Percentiles rank a stretch among this genome's conserved stretches.
These are phyloP conservation scores for Oncorhynchus gorbuscha DNA, from an alignment of 2,113 vertebrate genomes.

Conservation along the genomic window DNA sequence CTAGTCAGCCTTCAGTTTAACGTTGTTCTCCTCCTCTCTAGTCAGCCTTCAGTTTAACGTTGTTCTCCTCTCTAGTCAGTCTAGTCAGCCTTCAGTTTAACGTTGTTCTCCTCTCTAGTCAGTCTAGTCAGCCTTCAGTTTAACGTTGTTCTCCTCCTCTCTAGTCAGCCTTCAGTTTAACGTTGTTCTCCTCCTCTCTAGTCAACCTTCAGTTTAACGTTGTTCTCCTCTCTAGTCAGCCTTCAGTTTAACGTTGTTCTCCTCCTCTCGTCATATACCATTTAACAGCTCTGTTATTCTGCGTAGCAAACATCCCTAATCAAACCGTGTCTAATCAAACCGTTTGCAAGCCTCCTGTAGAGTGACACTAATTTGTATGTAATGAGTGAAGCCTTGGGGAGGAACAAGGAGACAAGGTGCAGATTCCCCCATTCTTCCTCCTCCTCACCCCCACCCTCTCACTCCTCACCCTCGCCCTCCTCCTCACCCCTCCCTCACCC, in stretches of 20 bases:
- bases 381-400: slow-evolving; percentile 10
- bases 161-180: too few relatives aligned
- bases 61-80: too few relatives aligned
- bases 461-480: neutral
- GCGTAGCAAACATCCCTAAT: too few relatives aligned
- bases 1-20: too few relatives aligned
- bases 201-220: too few relatives aligned
- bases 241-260: too few relatives aligned
- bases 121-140: too few relatives aligned
- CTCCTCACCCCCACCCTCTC: neutral
- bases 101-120: too few relatives aligned
- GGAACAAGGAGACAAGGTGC: neutral
- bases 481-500: neutral
- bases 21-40: neutral
- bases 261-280: neutral
- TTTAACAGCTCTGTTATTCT: neutral
- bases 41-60: too few relatives aligned
- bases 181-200: neutral
- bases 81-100: too few relatives aligned
- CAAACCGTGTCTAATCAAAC: neutral
- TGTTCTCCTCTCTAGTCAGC: too few relatives aligned
- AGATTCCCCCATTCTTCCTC: neutral
- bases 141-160: neutral
- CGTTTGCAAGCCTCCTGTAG: neutral
- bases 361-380: slow-evolving; percentile 18